phyloP scores from a whole-genome alignment of 2,888 invertebrate genomes.

The Acanthococcus lagerstroemiae region DNA sequence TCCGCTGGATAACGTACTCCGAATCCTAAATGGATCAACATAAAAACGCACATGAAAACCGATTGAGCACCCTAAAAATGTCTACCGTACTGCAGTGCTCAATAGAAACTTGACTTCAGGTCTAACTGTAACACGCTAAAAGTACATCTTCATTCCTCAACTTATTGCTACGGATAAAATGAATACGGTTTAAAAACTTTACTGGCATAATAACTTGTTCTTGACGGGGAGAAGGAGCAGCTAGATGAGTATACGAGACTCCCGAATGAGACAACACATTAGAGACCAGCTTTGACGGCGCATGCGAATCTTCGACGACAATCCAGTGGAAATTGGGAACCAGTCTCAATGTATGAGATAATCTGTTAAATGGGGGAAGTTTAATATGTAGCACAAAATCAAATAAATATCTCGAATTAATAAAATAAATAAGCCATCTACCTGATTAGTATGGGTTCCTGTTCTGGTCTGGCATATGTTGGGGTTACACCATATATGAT shows the following conservation, averaged over 20 bases:
- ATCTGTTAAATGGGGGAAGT: slow-evolving; percentile 44
- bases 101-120: too few species aligned
- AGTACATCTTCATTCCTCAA: too few species aligned
- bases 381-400: not conserved
- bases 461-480: slow-evolving; percentile 74
- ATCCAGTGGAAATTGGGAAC: slow-evolving; percentile 89
- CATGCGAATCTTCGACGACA: slow-evolving; percentile 72
- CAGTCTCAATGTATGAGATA: slow-evolving; percentile 75
- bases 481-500: slow-evolving; percentile 86
- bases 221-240: slow-evolving; percentile 57
- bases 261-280: slow-evolving; percentile 59
- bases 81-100: too few species aligned
- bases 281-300: slow-evolving; percentile 58
- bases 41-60: too few species aligned
- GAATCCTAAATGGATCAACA: too few species aligned
- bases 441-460: slow-evolving; percentile 88
- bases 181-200: too few species aligned
- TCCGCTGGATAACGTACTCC: slow-evolving; percentile 68
- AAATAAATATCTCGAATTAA: not conserved
- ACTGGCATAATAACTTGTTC: slow-evolving; percentile 60
- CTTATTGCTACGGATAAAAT: too few species aligned
- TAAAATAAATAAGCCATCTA: slow-evolving; percentile 39
- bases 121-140: too few species aligned
- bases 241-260: slow-evolving; percentile 51
- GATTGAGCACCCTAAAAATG: too few species aligned